phyloP scores from a whole-genome alignment of 2,888 invertebrate species.

The Pecten maximus region DNA sequence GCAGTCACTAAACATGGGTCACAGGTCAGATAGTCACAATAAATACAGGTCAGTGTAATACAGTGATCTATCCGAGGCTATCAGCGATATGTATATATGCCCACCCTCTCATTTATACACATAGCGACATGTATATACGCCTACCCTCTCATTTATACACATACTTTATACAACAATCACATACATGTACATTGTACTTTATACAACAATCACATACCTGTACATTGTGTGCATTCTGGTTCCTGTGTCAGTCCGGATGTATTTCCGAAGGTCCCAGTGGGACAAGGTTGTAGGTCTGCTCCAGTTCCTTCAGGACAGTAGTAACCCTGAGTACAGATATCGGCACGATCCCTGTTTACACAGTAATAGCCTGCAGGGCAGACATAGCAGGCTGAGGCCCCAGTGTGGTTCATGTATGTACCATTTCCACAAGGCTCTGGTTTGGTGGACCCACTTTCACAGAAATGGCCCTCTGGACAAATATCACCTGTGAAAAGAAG shows the following conservation, averaged over 20 bases:
- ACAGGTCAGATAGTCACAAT: too few species aligned
- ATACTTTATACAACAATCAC: conserved; percentile 23
- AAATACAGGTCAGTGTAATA: too few species aligned
- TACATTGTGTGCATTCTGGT: conserved; percentile 77
- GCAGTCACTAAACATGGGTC: too few species aligned
- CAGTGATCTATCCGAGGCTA: too few species aligned
- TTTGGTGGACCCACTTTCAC: conserved; percentile 70
- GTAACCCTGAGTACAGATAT: conserved; percentile 77
- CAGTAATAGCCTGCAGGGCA: conserved; percentile 80
- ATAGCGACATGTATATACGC: too few species aligned
- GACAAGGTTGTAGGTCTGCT: conserved; percentile 76
- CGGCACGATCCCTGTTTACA: conserved; percentile 76
- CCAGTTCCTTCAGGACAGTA: conserved; percentile 81
- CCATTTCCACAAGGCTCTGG: conserved; percentile 76
- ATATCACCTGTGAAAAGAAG: conserved; percentile 72
- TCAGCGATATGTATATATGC: too few species aligned
- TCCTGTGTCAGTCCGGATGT: conserved; percentile 72
- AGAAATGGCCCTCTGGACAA: conserved; percentile 78
- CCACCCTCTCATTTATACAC: too few species aligned
- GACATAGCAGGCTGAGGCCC: conserved; percentile 72
- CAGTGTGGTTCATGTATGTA: conserved; percentile 80
- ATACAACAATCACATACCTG: conserved; percentile 66
- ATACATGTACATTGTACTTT: conserved; percentile 77
- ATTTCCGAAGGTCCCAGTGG: conserved; percentile 78
- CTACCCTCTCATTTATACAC: too few species aligned